Percentiles rank a stretch among this genome's conserved stretches.
Evolutionary conservation across 2,113 vertebrate genomes (phyloP).

Genomic region (Thunnus maccoyii): DNA sequence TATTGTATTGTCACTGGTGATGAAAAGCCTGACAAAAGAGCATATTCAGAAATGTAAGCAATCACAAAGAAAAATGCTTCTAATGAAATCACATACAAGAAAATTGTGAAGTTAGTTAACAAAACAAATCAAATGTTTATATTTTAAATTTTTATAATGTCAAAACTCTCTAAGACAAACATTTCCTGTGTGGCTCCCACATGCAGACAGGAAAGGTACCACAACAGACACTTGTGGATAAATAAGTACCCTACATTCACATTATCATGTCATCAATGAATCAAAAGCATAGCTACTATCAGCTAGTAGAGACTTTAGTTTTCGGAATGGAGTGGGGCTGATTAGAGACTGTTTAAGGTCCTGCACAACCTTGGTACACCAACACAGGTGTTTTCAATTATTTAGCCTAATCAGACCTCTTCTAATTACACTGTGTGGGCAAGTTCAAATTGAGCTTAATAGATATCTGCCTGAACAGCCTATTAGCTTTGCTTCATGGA

Average conservation of each 20-base stretch:
- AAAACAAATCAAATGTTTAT: constrained; percentile 20
- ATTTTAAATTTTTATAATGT: not conserved
- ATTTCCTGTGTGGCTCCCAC: not conserved
- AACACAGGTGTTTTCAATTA: not conserved
- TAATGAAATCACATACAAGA: not conserved
- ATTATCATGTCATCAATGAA: constrained; percentile 6
- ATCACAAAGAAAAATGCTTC: not conserved
- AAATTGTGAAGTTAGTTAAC: not conserved
- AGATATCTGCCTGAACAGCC: too few relatives aligned
- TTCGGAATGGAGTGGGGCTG: too few relatives aligned
- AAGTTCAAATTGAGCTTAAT: not conserved
- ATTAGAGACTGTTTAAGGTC: too few relatives aligned
- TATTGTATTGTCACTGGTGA: not conserved
- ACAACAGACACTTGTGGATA: not conserved
- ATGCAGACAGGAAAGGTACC: constrained; percentile 12
- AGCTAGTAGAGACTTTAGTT: too few relatives aligned
- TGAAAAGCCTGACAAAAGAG: not conserved
- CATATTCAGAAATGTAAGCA: not conserved
- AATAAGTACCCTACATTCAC: not conserved
- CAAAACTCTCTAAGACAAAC: constrained; percentile 17
- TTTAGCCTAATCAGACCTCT: not conserved
- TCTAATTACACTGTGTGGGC: not conserved
- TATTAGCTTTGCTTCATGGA: too few relatives aligned
- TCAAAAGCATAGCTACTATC: not conserved
- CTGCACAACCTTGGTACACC: not conserved